Base-by-base conservation (phyloP, 2,888 invertebrate genomes). In the Drosophila yooni region DNA sequence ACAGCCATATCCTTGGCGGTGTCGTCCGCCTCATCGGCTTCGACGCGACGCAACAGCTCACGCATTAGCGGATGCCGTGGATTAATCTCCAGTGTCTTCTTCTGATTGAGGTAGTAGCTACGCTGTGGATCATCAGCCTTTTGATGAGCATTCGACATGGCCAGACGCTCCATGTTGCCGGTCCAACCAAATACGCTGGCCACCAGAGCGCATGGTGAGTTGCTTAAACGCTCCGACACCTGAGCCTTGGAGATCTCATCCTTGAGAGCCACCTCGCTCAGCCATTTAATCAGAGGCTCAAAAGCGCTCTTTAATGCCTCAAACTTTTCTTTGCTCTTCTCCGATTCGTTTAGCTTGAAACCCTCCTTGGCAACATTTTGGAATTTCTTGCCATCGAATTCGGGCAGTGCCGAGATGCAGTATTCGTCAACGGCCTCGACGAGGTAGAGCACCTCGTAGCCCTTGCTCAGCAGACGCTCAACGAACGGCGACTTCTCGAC, bases 291-390 rank as follows among this genome's bases (percentile, higher is more conserved):
- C 71, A 99, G 94, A 54, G 99, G 98, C 93, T 98, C 98, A 93
- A 96, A 98, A 66, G 95, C 95, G 81, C 94, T 95, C 92, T 96
- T 96, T 72, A 97, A 92, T 66, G 95, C 95, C 92, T 98, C 98
- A 89, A 96, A 94, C 81, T 95, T 95, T 92, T 97, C 96, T 93
- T 97, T 97, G 76, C 94, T 94, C 78, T 94, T 94, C 85, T 95
- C 95, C 21, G 94, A 94, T 90, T 98, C 97, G 52, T 96, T 95
- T 11, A 99, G 94, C 81, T 96, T 95, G 92, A 99, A 96, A 38
- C 99, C 99, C 94, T 99, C 99, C 94, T 99, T 99, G 83, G 99
- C 99, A 62, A 99, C 98, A 93, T 99, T 99, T 94, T 98, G 98
- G 97, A 99, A 99, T 94, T 99, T 99, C 94, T 99, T 98, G 63